Base-by-base conservation (phyloP, 2,113 vertebrate genomes). In the Physeter macrocephalus region DNA sequence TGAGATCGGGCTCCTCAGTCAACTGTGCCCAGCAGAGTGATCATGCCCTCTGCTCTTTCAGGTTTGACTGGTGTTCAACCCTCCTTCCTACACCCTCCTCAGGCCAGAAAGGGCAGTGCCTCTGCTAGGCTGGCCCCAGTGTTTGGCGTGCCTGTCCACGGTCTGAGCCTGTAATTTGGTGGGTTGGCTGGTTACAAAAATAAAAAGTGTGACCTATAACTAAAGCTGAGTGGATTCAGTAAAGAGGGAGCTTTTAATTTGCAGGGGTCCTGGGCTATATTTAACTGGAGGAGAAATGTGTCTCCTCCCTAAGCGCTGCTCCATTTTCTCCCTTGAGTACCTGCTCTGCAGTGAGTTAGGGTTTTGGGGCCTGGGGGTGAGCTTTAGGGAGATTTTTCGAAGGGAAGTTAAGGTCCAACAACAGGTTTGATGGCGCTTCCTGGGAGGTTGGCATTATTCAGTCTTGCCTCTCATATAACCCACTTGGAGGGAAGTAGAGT, bases 151-250 rank as follows among this genome's bases (percentile, higher is more conserved):
- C 94, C 87, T 96, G 5, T 81, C 10, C 1, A 66, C 72, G 86
- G 64, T 77, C 67, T 80, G 92, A 98, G 49, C 94, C 97, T 97
- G 49, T 98, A 97, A 98, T 98, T 98, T 98, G 97, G 97, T 94
- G 98, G 97, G 97, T 92, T 96, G 96, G 80, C 94, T 74, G 93
- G 97, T 98, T 98, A 98, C 87, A 97, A 98, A 98, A 98, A 98
- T 98, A 98, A 98, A 98, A 98, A 96, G 49, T 95, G 74, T 10
- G 97, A 97, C 98, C 98, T 98, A 96, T 98, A 97, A 97, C 98
- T 97, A 98, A 96, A 97, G 96, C 59, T 85, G 84, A 98, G 96
- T 97, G 91, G 97, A 97, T 98, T 98, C 95, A 96, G 96, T 95
- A 82, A 94, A 97, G 97, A 96, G 77, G 64, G 97, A 98, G 93